Evolutionary conservation across 23 tunicate species (phyloP).

Genomic region (Trididemnum miniatum): DNA sequence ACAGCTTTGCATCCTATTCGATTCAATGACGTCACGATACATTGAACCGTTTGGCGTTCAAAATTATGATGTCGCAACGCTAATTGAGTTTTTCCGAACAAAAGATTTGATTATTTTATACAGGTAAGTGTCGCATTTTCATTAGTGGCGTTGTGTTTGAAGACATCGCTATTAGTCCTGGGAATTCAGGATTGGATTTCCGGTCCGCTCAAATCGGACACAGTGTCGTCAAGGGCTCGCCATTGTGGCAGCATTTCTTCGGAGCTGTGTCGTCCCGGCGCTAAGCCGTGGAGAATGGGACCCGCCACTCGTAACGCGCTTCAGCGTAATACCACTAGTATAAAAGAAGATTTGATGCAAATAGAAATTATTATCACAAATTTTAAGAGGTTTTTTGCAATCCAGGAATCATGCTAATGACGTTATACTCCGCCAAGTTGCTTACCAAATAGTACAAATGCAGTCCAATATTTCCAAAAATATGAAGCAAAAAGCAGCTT

Average conservation of each 20-base stretch:
- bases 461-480: neutral
- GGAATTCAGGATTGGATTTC: no score
- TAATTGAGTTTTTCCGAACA: neutral
- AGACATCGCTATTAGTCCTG: no score
- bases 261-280: no score
- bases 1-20: neutral
- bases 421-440: constrained; percentile 29
- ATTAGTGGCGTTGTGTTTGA: neutral
- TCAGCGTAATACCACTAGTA: no score
- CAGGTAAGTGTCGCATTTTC: neutral
- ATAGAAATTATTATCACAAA: no score
- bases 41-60: neutral
- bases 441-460: neutral
- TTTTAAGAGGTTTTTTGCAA: no score
- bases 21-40: constrained; percentile 6
- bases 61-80: neutral
- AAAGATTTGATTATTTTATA: neutral
- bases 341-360: no score
- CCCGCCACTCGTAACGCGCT: no score
- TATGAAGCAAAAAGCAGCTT: neutral
- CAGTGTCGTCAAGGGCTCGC: no score
- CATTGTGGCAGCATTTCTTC: no score
- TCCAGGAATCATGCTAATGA: constrained; percentile 12
- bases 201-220: no score
- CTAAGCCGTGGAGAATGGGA: no score